These are phyloP conservation scores for Lasiurus cinereus DNA, from an alignment of 2,113 vertebrate species.

Conservation along the genomic window DNA sequence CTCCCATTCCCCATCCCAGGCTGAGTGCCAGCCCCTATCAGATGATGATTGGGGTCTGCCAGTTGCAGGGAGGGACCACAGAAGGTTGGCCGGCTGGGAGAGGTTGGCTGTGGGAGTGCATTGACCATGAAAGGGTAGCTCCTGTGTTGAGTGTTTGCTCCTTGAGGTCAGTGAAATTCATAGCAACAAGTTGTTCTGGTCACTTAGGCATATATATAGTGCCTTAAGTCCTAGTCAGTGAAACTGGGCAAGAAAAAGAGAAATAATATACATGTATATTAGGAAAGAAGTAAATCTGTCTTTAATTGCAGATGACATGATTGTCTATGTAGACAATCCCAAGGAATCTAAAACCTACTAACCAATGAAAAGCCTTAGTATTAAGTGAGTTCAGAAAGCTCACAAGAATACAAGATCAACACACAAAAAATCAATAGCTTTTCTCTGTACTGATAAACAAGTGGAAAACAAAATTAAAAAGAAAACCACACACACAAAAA, in stretches of 20 bases:
- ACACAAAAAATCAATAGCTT: background rate
- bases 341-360: background rate
- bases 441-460: background rate
- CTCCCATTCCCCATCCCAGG: no score
- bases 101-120: no score
- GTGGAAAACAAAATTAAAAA: constrained; percentile 10
- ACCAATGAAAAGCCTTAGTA: background rate
- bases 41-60: no score
- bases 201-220: no score
- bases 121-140: no score
- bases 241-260: background rate
- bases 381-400: background rate
- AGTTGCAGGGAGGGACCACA: no score
- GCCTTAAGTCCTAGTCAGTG: background rate
- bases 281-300: background rate
- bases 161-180: no score
- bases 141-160: no score
- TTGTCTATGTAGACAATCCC: background rate
- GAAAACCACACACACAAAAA: background rate
- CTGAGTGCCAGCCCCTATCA: no score
- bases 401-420: background rate
- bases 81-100: no score
- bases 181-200: no score
- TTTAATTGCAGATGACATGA: background rate
- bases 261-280: background rate